Percentiles rank a stretch among this genome's conserved stretches.
These are phyloP conservation scores for Cheilosia pagana DNA, from an alignment of 2,888 invertebrate genomes.

Conservation along the genomic window DNA sequence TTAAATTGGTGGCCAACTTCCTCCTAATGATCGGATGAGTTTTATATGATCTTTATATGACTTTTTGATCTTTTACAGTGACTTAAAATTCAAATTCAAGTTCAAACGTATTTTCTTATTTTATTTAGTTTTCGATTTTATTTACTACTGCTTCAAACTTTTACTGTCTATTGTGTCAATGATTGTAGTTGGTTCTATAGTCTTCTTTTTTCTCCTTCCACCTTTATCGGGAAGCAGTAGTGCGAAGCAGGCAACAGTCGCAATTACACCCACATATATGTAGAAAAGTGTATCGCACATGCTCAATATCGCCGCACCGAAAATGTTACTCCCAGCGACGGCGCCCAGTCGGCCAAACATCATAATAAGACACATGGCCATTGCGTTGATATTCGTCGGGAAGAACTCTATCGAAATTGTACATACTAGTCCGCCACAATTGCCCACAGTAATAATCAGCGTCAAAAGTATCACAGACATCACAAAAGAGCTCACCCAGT, in stretches of 20 bases:
- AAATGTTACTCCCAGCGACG: conserved; percentile 80
- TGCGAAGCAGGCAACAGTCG: conserved; percentile 72
- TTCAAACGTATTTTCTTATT: not conserved
- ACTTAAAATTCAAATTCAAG: too few species aligned
- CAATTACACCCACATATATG: conserved; percentile 74
- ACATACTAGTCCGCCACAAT: conserved; percentile 85
- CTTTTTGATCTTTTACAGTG: too few species aligned
- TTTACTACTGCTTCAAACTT: not conserved
- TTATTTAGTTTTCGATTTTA: not conserved
- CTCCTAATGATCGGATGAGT: too few species aligned
- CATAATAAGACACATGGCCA: conserved; percentile 82
- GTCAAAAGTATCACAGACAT: conserved; percentile 86
- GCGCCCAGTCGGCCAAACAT: conserved; percentile 82
- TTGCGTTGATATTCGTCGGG: conserved; percentile 84
- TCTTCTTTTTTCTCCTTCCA: conserved; percentile 14
- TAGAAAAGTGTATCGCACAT: conserved; percentile 79
- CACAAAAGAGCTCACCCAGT: conserved; percentile 85
- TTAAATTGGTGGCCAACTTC: too few species aligned
- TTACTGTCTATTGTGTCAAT: not conserved
- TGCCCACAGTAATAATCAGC: conserved; percentile 85
- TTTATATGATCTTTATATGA: too few species aligned
- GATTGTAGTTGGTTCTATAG: not conserved
- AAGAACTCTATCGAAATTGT: conserved; percentile 86
- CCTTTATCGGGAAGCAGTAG: conserved; percentile 78
- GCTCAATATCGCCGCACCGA: conserved; percentile 78